phyloP scores from a whole-genome alignment of 2,113 vertebrate species.

The Alces alces region DNA sequence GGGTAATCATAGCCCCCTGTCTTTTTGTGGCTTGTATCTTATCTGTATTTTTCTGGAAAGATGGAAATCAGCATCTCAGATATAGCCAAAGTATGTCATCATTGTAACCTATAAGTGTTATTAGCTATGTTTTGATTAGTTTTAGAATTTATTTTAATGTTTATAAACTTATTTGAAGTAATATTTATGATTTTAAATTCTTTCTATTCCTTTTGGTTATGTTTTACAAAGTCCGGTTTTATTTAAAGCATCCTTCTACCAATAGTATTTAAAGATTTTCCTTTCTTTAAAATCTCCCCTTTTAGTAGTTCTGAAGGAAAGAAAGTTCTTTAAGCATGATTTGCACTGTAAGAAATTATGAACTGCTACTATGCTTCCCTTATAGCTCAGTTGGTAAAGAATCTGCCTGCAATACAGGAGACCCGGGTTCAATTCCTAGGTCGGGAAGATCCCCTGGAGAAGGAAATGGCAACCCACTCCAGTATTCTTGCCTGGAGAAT shows the following conservation, averaged over 20 bases:
- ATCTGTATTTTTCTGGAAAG: neutral
- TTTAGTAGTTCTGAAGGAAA: constrained; percentile 28
- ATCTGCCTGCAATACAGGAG: no score
- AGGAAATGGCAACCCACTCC: no score
- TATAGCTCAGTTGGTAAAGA: no score
- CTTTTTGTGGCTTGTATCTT: constrained; percentile 5
- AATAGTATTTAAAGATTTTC: neutral
- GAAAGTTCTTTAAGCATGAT: neutral
- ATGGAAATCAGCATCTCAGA: constrained; percentile 11
- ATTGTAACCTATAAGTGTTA: constrained; percentile 5
- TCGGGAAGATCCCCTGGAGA: no score
- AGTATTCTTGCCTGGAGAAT: no score
- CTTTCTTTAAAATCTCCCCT: neutral
- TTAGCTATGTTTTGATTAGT: neutral
- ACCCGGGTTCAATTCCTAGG: no score
- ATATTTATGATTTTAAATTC: constrained; percentile 13
- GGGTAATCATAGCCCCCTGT: neutral
- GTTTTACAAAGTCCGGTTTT: neutral
- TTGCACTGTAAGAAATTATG: neutral
- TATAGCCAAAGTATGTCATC: neutral
- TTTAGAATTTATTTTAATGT: neutral
- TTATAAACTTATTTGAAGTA: constrained; percentile 4
- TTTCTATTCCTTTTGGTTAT: neutral
- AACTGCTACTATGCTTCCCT: neutral
- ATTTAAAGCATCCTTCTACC: neutral